These are phyloP conservation scores for Anas platyrhynchos DNA, from an alignment of 2,113 vertebrate species.

Conservation along the genomic window DNA sequence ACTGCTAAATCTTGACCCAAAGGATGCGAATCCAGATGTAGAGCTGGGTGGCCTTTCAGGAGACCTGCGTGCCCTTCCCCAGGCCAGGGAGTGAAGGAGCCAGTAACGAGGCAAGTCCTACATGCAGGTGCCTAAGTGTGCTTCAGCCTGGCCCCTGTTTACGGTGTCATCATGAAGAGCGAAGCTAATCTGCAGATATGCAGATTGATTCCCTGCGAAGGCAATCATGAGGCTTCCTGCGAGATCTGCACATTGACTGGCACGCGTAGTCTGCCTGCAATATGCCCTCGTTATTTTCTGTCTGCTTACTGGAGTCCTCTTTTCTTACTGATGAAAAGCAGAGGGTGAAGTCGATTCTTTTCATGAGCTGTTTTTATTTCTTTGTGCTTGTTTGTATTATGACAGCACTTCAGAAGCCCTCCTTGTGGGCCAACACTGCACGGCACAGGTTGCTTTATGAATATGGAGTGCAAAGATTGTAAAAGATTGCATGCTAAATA, in stretches of 20 bases:
- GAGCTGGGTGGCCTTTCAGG: background rate
- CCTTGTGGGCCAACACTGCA: background rate
- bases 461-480: background rate
- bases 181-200: background rate
- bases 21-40: background rate
- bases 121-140: background rate
- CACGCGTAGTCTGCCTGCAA: background rate
- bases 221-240: background rate
- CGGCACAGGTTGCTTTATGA: background rate
- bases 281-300: background rate
- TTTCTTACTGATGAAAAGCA: background rate
- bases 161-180: background rate
- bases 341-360: conserved; percentile 3
- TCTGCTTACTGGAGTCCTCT: background rate
- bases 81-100: background rate
- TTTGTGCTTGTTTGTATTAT: background rate
- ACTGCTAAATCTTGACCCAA: background rate
- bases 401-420: background rate
- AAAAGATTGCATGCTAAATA: background rate
- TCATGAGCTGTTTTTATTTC: background rate
- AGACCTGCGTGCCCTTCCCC: background rate
- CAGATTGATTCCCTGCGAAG: background rate
- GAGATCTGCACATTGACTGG: background rate
- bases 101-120: background rate
- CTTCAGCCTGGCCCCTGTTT: background rate